A percentile compares a stretch with the other conserved stretches of the same genome.
Conservation (phyloP, 2,888 invertebrate genomes). For the Philonicus albiceps region DNA sequence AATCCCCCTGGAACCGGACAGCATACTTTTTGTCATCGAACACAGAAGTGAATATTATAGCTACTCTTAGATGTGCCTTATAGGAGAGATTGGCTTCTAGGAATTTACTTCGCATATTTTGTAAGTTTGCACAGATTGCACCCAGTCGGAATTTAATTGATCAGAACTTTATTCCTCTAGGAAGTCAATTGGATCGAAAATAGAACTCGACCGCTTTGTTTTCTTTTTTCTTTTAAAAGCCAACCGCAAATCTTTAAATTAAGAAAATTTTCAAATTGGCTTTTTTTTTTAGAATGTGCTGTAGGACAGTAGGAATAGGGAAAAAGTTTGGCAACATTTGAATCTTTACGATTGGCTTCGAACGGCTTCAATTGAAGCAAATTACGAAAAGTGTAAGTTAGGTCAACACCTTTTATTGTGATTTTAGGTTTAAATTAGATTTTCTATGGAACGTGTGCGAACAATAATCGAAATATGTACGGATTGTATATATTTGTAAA, state of each 20-base stretch:
- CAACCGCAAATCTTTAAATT: background rate
- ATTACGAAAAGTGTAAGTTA: background rate
- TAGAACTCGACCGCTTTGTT: background rate
- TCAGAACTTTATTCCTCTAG: background rate
- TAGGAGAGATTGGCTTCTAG: background rate
- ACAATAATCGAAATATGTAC: constrained; percentile 6
- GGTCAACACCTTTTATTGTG: background rate
- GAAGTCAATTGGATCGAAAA: background rate
- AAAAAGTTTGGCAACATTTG: background rate
- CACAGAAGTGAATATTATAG: background rate
- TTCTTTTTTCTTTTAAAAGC: background rate
- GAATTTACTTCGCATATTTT: background rate
- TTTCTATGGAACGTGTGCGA: constrained; percentile 10
- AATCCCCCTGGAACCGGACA: background rate
- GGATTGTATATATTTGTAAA: background rate
- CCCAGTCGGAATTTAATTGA: background rate
- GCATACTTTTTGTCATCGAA: background rate
- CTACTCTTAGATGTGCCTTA: background rate
- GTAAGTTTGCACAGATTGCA: background rate
- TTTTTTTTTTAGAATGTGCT: background rate
- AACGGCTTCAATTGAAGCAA: background rate
- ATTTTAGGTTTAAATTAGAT: constrained; percentile 10
- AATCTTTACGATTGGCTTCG: background rate
- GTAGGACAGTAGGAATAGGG: background rate
- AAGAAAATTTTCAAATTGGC: background rate